A percentile compares a stretch with the other conserved stretches of the same genome.
Conservation (phyloP, 2,113 vertebrate genomes). For the Fregetta grallaria region DNA sequence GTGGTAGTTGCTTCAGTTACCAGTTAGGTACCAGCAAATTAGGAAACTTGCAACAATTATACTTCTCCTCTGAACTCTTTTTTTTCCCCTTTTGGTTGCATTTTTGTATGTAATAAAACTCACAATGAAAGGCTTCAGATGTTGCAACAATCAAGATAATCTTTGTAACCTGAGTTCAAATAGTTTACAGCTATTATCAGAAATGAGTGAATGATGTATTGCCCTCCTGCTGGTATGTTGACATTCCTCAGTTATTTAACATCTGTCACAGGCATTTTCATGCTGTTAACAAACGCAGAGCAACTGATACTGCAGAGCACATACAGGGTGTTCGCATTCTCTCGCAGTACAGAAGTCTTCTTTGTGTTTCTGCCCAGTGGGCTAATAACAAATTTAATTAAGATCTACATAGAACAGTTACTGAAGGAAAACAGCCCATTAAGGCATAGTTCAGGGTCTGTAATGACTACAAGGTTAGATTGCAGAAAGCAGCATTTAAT, state of each 20-base stretch:
- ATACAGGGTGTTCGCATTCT: neutral
- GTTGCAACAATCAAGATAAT: conserved; percentile 21
- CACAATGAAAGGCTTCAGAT: conserved; percentile 7
- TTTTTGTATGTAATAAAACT: conserved; percentile 35
- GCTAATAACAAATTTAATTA: conserved; percentile 55
- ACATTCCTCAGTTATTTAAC: conserved; percentile 53
- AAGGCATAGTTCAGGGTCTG: neutral
- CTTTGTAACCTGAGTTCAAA: conserved; percentile 47
- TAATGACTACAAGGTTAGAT: neutral
- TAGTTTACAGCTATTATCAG: conserved; percentile 42
- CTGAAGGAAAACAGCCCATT: neutral
- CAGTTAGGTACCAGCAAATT: neutral
- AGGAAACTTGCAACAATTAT: neutral
- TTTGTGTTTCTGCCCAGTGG: conserved; percentile 4
- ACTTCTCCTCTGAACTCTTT: neutral
- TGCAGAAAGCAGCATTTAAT: neutral
- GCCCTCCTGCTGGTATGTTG: conserved; percentile 30
- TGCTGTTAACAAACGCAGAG: neutral
- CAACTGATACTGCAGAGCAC: neutral
- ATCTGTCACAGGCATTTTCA: conserved; percentile 50
- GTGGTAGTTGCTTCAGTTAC: neutral
- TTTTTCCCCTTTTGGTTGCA: neutral
- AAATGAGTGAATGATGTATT: neutral
- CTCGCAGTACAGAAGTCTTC: neutral
- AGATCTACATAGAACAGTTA: neutral